Base-by-base conservation (phyloP, 2,888 invertebrate genomes). In the Gasteruption jaculator region DNA sequence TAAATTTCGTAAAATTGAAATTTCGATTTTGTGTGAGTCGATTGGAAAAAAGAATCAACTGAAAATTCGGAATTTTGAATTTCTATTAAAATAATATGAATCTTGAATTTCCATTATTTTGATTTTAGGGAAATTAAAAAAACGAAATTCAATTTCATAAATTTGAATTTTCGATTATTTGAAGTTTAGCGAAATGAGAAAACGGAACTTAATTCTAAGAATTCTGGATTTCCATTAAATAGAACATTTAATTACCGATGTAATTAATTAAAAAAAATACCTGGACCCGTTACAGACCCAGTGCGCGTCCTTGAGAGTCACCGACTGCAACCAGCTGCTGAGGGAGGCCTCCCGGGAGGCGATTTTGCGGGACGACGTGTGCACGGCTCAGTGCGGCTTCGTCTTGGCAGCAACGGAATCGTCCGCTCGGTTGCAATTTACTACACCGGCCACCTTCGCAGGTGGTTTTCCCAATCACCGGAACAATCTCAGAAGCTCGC, bases 351-450 rank as follows among this genome's bases (percentile, higher is more conserved):
- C 88, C 38, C 80, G 85, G 40, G 89, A 91, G 20, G 85, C 86
- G 0, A 85, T 92, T 27, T 70, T 86, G 15, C 78, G 85, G 2
- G 93, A 93, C 63, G 89, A 90, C 65, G 90, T 92, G 10, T 93
- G 93, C 72, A 84, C 88, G 12, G 88, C 91, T 3, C 92, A 93
- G 72, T 93, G 93, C 67, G 88, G 89, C 27, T 85, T 85, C 58
- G 75, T 84, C 10, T 71, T 84, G 15, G 66, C 70, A 1, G 59
- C 66, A 2, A 52, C 68, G 0, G 68, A 69, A 10, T 43, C 60
- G n/a, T 42, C 59, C 6, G 47, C 60, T 24, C 57, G 63, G 38
- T 15, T 53, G 10, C 63, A 62, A 22, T 66, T 68, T 27, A 52
- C 65, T 3, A 54, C 64, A 3, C 45, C 63, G 15, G 56, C 46